Evolutionary conservation across 1,140 invertebrate species (phyloP).

Genomic region (Lucilia cuprina): DNA sequence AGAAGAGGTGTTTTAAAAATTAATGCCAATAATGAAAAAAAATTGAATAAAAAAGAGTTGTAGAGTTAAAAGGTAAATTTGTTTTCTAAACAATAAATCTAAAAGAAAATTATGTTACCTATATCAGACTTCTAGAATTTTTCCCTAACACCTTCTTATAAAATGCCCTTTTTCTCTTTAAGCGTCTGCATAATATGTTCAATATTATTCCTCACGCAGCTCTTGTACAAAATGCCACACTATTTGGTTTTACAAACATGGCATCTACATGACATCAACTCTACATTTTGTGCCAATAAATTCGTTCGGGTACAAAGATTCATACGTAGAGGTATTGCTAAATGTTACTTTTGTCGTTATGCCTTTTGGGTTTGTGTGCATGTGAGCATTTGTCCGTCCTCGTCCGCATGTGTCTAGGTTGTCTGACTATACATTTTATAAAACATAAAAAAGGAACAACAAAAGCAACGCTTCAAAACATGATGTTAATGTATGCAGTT

Average conservation of each 20-base stretch:
- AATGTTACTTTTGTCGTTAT: neutral
- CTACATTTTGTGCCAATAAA: neutral
- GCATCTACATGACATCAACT: neutral
- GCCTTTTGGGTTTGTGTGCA: neutral
- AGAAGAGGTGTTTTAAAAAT: neutral
- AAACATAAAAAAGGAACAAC: neutral
- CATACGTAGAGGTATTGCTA: neutral
- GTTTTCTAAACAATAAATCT: no score
- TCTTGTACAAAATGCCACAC: neutral
- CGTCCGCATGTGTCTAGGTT: neutral
- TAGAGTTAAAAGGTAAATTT: no score
- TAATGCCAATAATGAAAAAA: neutral
- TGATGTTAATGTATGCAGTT: neutral
- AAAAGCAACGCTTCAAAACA: neutral
- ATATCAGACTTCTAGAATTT: no score
- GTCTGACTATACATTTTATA: neutral
- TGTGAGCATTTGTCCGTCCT: neutral
- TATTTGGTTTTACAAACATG: neutral
- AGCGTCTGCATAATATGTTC: neutral
- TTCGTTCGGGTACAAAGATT: neutral
- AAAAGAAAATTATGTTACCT: no score
- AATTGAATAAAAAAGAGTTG: no score
- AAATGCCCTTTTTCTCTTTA: neutral
- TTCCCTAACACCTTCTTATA: neutral
- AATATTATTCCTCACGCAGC: neutral